phyloP scores from a whole-genome alignment of 2,113 vertebrate genomes.

The Sporophila hypoxantha region DNA sequence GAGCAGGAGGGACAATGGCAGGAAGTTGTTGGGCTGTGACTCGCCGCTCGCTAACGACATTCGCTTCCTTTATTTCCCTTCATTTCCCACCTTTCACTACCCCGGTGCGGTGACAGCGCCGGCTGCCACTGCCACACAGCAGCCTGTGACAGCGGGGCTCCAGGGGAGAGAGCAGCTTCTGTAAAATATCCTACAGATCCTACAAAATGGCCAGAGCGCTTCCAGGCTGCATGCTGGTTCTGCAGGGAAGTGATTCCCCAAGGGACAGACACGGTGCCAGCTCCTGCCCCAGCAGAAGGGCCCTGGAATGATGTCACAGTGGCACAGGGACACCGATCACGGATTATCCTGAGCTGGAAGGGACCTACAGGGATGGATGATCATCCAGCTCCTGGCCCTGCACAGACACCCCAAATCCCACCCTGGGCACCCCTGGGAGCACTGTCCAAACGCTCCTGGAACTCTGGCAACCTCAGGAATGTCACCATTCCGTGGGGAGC shows the following conservation, averaged over 20 bases:
- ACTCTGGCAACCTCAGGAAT: background rate
- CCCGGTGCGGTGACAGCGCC: background rate
- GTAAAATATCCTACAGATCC: background rate
- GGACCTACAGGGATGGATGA: background rate
- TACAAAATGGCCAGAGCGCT: background rate
- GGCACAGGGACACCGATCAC: rapidly evolving
- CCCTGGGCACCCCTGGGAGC: background rate
- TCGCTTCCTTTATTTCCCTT: slow-evolving; percentile 50
- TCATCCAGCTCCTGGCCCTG: background rate
- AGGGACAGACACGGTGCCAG: background rate
- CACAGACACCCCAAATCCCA: background rate
- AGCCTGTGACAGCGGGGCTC: background rate
- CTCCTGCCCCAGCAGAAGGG: background rate
- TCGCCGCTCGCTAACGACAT: background rate
- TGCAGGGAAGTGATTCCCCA: background rate
- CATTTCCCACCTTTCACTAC: slow-evolving; percentile 49
- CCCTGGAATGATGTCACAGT: rapidly evolving
- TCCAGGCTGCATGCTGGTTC: background rate
- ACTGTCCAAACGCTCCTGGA: rapidly evolving
- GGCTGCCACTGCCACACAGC: background rate
- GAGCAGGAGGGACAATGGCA: slow-evolving; percentile 19
- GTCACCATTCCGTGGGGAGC: background rate
- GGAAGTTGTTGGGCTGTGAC: slow-evolving; percentile 48
- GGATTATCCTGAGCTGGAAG: background rate
- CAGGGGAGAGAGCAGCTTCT: rapidly evolving